A percentile compares a stretch with the other conserved stretches of the same genome.
Conservation (phyloP, 2,113 vertebrate genomes). For the Trogon surrucura region DNA sequence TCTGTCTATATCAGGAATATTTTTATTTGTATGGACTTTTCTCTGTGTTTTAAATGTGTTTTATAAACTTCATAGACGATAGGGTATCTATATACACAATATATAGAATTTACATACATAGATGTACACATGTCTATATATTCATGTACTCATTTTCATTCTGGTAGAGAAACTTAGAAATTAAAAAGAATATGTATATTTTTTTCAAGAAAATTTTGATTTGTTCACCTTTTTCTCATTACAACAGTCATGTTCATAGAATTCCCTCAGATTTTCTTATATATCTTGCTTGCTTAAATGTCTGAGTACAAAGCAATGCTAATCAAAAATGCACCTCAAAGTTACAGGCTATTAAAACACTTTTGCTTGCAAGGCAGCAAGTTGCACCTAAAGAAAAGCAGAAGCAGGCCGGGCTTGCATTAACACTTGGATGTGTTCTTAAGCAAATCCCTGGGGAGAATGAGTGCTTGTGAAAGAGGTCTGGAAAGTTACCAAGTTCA, state of each 20-base stretch:
- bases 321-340: neutral
- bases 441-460: neutral
- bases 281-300: neutral
- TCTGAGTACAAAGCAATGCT: neutral
- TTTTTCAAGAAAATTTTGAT: no score
- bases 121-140: neutral
- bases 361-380: neutral
- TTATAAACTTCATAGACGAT: neutral
- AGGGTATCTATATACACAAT: neutral
- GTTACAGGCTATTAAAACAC: neutral
- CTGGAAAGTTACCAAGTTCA: constrained; percentile 25
- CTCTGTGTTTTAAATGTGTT: neutral
- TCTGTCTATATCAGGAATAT: neutral
- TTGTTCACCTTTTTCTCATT: neutral
- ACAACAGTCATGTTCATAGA: neutral
- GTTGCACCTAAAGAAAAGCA: neutral
- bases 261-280: neutral
- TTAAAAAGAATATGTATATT: neutral
- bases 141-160: neutral
- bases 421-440: neutral
- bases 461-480: neutral
- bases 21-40: neutral
- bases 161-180: neutral
- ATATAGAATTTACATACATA: neutral
- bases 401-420: neutral